Conservation (phyloP, 1,140 invertebrate genomes). For the Globodera ellingtonae region DNA sequence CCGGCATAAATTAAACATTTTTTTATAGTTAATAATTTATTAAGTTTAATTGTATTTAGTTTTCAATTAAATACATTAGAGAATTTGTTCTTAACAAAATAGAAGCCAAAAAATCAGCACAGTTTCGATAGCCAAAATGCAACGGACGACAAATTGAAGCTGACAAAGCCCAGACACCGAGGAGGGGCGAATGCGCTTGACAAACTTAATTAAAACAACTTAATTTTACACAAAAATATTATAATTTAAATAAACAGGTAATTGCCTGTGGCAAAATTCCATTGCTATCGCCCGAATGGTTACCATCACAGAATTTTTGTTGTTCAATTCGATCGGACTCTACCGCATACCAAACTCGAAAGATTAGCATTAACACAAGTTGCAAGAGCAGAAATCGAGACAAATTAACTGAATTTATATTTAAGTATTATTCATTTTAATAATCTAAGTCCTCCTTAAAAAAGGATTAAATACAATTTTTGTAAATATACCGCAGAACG, state of each 20-base stretch:
- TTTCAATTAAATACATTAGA: neutral
- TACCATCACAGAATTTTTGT: neutral
- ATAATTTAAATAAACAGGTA: neutral
- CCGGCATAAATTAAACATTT: no score
- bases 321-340: neutral
- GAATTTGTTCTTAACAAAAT: constrained; percentile 15
- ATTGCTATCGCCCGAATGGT: neutral
- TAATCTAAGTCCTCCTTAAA: neutral
- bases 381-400: constrained; percentile 26
- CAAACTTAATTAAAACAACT: neutral
- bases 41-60: no score
- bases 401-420: neutral
- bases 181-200: neutral
- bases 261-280: constrained; percentile 11
- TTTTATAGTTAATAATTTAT: no score
- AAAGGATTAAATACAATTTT: neutral
- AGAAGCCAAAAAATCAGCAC: constrained; percentile 8
- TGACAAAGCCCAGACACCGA: neutral
- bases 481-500: constrained; percentile 9
- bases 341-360: constrained; percentile 14
- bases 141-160: neutral
- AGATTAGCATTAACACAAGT: constrained; percentile 13
- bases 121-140: constrained; percentile 12
- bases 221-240: neutral
- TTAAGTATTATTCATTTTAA: neutral